These are phyloP conservation scores for Suncus etruscus DNA, from an alignment of 2,113 vertebrate species.

Conservation along the genomic window DNA sequence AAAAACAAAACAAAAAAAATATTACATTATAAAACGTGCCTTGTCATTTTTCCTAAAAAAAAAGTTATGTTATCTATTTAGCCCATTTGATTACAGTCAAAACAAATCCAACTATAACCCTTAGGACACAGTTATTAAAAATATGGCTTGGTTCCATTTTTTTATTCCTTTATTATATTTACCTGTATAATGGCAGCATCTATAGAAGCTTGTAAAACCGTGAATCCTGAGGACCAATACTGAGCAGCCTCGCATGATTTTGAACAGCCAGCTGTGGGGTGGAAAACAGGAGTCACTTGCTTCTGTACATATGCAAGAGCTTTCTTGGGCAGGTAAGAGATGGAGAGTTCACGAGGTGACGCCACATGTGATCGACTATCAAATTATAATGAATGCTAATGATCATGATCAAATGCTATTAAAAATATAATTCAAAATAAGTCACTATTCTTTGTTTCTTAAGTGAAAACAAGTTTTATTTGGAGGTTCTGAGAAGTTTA, in stretches of 20 bases:
- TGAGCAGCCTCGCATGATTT: conserved; percentile 91
- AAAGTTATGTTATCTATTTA: not conserved
- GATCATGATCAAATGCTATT: no score
- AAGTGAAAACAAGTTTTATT: no score
- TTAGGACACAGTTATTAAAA: not conserved
- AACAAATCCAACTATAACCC: not conserved
- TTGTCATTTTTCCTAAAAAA: not conserved
- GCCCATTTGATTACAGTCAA: not conserved
- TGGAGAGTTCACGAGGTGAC: not conserved
- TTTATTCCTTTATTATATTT: conserved; percentile 25
- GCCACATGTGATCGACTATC: not conserved
- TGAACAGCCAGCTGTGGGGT: conserved; percentile 85
- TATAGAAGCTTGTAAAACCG: conserved; percentile 93
- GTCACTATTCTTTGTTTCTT: conserved; percentile 37
- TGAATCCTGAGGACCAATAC: conserved; percentile 95
- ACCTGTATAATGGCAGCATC: conserved; percentile 97
- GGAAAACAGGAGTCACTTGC: not conserved
- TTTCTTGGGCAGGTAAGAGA: conserved; percentile 28
- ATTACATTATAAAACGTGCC: not conserved
- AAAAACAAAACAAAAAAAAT: not conserved
- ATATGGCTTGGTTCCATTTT: not conserved
- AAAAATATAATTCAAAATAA: conserved; percentile 13
- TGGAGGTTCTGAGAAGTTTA: no score
- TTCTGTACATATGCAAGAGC: not conserved
- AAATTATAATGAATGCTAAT: no score